phyloP scores from a whole-genome alignment of 2,888 invertebrate genomes.

The Thyatira batis region DNA sequence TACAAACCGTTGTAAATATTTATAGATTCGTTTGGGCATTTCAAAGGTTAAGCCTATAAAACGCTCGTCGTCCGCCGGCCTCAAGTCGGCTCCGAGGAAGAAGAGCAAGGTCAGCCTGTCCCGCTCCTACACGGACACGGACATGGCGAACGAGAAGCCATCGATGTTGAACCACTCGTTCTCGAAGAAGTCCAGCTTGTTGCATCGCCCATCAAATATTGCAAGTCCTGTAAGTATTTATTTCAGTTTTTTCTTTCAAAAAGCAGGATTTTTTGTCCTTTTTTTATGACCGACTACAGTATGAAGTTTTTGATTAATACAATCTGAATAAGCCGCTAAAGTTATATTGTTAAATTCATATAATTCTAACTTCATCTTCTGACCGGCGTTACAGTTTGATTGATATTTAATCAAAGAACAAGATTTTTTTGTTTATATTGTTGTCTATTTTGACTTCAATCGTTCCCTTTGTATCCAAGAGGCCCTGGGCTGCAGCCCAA shows the following conservation, averaged over 20 bases:
- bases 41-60: conserved; percentile 77
- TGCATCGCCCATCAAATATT: conserved; percentile 86
- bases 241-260: background rate
- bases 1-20: conserved; percentile 47
- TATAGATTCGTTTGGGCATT: conserved; percentile 78
- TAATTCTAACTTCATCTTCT: background rate
- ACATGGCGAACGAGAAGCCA: conserved; percentile 77
- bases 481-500: no score
- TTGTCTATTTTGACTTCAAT: no score
- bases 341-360: no score
- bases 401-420: no score
- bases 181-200: conserved; percentile 80
- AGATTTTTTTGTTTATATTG: no score
- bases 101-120: conserved; percentile 66
- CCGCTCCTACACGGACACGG: conserved; percentile 69
- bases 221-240: conserved; percentile 86
- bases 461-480: no score
- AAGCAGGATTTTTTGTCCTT: no score
- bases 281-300: background rate
- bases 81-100: conserved; percentile 71
- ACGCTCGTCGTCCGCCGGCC: conserved; percentile 66
- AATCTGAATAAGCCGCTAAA: no score
- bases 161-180: conserved; percentile 82
- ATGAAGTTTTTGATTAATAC: no score
- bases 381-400: no score